Evolutionary conservation across 2,113 vertebrate genomes (phyloP).

Genomic region (Takifugu bimaculatus): DNA sequence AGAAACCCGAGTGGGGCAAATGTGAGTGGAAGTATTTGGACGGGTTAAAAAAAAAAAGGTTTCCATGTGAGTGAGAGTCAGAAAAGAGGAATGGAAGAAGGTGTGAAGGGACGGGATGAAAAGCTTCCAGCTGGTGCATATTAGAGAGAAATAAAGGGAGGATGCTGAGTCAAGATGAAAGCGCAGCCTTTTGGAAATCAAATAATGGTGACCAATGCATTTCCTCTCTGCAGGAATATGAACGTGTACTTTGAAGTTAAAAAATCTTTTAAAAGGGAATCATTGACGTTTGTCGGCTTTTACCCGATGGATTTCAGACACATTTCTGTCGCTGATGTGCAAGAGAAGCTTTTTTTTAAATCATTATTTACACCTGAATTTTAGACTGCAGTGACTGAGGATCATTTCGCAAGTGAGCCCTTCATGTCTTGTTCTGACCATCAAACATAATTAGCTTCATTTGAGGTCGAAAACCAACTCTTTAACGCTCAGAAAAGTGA

Average conservation of each 20-base stretch:
- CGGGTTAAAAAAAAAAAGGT: neutral
- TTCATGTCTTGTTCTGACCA: neutral
- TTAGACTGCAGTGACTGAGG: too few species aligned
- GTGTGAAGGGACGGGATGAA: constrained; percentile 48
- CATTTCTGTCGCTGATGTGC: neutral
- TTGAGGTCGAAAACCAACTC: too few species aligned
- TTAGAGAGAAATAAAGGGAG: constrained; percentile 47
- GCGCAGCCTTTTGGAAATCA: constrained; percentile 39
- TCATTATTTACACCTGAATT: too few species aligned
- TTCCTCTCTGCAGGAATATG: constrained; percentile 24
- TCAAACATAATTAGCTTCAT: too few species aligned
- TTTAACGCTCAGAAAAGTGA: too few species aligned
- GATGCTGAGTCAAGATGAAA: constrained; percentile 66
- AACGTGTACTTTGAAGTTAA: constrained; percentile 38
- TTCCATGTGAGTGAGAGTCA: neutral
- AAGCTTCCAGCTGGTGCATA: constrained; percentile 37
- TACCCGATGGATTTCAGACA: neutral
- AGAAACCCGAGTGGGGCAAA: neutral
- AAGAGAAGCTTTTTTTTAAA: neutral
- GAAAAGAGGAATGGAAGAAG: constrained; percentile 10
- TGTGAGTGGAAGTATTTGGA: neutral
- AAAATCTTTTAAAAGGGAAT: constrained; percentile 14
- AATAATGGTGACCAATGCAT: constrained; percentile 62
- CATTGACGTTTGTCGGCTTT: neutral
- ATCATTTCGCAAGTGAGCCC: too few species aligned